These are phyloP conservation scores for Strigops habroptila DNA, from an alignment of 2,113 vertebrate genomes.

Conservation along the genomic window DNA sequence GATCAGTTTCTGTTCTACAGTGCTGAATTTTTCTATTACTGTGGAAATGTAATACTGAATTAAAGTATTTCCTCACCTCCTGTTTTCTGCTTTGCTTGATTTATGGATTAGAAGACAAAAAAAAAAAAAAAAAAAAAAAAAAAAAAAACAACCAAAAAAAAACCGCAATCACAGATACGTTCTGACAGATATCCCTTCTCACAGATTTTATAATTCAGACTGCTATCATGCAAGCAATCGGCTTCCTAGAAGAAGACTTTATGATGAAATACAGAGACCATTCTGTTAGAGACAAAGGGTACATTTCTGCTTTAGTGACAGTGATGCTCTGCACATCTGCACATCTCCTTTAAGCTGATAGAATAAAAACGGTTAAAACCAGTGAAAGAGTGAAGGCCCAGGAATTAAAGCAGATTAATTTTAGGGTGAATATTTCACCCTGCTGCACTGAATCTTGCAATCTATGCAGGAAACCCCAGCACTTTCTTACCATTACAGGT, in stretches of 20 bases:
- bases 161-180: background rate
- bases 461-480: background rate
- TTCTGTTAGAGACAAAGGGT: background rate
- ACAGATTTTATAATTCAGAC: background rate
- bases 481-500: background rate
- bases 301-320: background rate
- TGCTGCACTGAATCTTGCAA: background rate
- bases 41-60: background rate
- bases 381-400: background rate
- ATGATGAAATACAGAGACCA: background rate
- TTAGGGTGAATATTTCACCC: background rate
- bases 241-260: background rate
- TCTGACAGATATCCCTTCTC: background rate
- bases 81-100: conserved; percentile 12
- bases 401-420: background rate
- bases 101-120: background rate
- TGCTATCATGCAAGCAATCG: background rate
- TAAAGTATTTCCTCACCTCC: background rate
- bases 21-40: background rate
- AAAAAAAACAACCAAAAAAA: too few relatives aligned
- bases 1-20: background rate
- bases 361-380: background rate
- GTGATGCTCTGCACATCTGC: background rate
- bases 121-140: too few relatives aligned
- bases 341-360: background rate